A percentile compares a stretch with the other conserved stretches of the same genome.
Evolutionary conservation across 1,140 invertebrate species (phyloP).

Genomic region (Notospermus geniculatus): DNA sequence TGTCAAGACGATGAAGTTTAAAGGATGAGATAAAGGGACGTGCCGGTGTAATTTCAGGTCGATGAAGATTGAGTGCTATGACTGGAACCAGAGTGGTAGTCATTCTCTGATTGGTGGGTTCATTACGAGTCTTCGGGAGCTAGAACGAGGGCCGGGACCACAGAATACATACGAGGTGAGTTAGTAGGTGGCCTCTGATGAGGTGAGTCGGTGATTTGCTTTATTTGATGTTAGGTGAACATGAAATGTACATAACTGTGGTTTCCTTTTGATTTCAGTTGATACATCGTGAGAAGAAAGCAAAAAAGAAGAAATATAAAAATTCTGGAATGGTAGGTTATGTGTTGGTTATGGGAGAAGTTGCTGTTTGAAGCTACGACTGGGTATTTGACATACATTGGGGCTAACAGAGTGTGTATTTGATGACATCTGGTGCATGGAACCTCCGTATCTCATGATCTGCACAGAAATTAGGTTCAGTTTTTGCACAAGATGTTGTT

Average conservation of each 20-base stretch:
- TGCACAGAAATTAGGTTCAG: too few species aligned
- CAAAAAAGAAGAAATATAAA: constrained; percentile 57
- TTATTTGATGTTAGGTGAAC: constrained; percentile 34
- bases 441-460: too few species aligned
- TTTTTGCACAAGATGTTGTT: constrained; percentile 7
- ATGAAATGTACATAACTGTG: too few species aligned
- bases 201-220: too few species aligned
- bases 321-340: constrained; percentile 55
- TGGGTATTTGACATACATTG: too few species aligned
- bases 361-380: too few species aligned
- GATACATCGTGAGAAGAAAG: constrained; percentile 57
- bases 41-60: constrained; percentile 37
- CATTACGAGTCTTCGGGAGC: constrained; percentile 48
- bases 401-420: too few species aligned
- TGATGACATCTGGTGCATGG: too few species aligned
- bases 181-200: background rate
- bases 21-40: too few species aligned
- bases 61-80: constrained; percentile 57
- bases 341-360: too few species aligned
- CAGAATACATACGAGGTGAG: constrained; percentile 41
- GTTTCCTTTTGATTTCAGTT: too few species aligned
- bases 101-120: constrained; percentile 60
- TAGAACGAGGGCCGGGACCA: constrained; percentile 40
- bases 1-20: background rate
- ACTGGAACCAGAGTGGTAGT: constrained; percentile 58